These are phyloP conservation scores for Ophonus ardosiacus DNA, from an alignment of 2,888 invertebrate genomes.

Conservation along the genomic window DNA sequence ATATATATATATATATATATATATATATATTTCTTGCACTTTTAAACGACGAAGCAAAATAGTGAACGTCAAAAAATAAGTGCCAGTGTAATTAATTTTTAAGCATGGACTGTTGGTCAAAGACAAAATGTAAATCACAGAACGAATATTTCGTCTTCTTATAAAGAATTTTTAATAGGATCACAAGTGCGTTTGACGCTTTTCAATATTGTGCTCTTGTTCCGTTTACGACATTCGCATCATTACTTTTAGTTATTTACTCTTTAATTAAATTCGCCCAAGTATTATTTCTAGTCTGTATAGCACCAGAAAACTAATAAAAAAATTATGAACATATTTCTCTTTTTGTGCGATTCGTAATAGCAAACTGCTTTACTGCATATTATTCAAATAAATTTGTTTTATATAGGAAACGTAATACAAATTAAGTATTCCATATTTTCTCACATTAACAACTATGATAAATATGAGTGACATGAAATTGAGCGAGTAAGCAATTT, in stretches of 20 bases:
- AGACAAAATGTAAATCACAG: conserved; percentile 33
- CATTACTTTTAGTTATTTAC: conserved; percentile 22
- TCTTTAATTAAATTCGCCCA: conserved; percentile 19
- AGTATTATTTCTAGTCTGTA: conserved; percentile 11
- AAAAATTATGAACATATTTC: background rate
- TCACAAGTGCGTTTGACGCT: conserved; percentile 42
- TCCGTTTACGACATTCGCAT: conserved; percentile 19
- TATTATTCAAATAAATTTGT: too few relatives aligned
- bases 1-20: too few relatives aligned
- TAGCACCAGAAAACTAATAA: background rate
- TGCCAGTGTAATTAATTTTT: conserved; percentile 5
- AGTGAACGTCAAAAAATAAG: background rate
- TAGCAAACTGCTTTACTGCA: too few relatives aligned
- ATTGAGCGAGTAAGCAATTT: conserved; percentile 19
- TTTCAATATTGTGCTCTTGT: conserved; percentile 26
- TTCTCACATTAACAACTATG: background rate
- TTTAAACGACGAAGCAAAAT: background rate
- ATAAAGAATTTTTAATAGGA: conserved; percentile 40
- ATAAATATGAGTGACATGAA: conserved; percentile 15
- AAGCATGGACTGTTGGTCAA: conserved; percentile 1
- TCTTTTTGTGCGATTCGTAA: background rate
- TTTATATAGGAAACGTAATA: too few relatives aligned
- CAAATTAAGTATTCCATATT: background rate
- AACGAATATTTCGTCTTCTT: conserved; percentile 10
- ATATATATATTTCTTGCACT: too few relatives aligned